phyloP scores from a whole-genome alignment of 2,888 invertebrate genomes.

The Nephrocerus scutellatus region DNA sequence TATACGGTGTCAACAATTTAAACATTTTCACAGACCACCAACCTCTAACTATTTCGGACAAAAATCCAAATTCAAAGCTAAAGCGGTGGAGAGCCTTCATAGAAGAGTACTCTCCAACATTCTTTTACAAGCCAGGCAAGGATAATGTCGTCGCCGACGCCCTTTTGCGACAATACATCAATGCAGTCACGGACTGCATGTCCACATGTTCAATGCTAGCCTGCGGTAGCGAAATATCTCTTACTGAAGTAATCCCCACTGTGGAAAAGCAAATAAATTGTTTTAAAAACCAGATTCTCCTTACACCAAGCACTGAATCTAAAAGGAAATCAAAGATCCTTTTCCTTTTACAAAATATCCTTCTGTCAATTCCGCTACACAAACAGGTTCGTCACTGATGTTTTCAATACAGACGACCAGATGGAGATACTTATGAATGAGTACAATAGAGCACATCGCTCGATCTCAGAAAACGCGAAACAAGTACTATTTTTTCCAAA shows the following conservation, averaged over 20 bases:
- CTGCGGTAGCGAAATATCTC: conserved; percentile 12
- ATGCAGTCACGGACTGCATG: conserved; percentile 8
- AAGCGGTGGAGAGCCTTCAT: conserved; percentile 18
- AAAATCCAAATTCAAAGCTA: conserved; percentile 20
- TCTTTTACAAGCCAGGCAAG: conserved; percentile 18
- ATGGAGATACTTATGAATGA: conserved; percentile 18
- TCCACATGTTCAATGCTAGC: conserved; percentile 4
- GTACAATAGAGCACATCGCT: too few relatives aligned
- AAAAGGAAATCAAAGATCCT: conserved; percentile 12
- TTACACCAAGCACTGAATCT: conserved; percentile 7
- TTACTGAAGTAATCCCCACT: conserved; percentile 11
- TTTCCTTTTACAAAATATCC: conserved; percentile 7
- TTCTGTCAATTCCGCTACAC: conserved; percentile 19
- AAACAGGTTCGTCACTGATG: conserved; percentile 17
- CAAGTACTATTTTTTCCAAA: too few relatives aligned
- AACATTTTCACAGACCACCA: conserved; percentile 21
- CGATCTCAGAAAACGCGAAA: too few relatives aligned
- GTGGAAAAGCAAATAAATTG: conserved; percentile 10
- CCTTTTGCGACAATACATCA: conserved; percentile 14
- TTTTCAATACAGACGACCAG: conserved; percentile 15
- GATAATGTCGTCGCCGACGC: conserved; percentile 20
- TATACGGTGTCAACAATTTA: conserved; percentile 31
- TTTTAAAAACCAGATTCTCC: conserved; percentile 16
- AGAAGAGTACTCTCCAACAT: conserved; percentile 19
- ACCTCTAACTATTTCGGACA: conserved; percentile 22